Percentiles rank a stretch among this genome's conserved stretches.
These are phyloP conservation scores for Ommatoiulus sabulosus DNA, from an alignment of 2,888 invertebrate genomes.

Conservation along the genomic window DNA sequence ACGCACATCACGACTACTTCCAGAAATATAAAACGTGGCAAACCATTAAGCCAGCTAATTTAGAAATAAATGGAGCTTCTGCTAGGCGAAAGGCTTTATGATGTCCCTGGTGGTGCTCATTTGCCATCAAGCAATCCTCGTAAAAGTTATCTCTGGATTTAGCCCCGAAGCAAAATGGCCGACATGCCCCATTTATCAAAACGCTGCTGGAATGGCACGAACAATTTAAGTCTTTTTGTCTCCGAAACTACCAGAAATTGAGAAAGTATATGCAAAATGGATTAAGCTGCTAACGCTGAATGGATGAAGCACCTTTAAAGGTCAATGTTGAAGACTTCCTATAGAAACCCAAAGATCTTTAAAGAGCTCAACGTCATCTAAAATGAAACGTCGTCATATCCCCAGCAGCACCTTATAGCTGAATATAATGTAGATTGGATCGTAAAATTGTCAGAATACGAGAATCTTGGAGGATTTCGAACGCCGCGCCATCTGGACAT, in stretches of 20 bases:
- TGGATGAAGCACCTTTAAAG: neutral
- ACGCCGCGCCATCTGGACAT: too few relatives aligned
- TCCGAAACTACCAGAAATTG: neutral
- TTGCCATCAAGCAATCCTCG: conserved; percentile 37
- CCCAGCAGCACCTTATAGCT: too few relatives aligned
- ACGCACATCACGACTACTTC: conserved; percentile 40
- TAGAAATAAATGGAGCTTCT: conserved; percentile 40
- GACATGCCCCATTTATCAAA: conserved; percentile 36
- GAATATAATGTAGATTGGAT: too few relatives aligned
- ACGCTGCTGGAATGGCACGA: neutral
- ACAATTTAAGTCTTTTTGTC: neutral
- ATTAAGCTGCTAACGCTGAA: neutral
- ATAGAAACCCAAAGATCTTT: neutral
- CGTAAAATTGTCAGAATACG: too few relatives aligned
- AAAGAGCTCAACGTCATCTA: neutral
- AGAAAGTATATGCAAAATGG: neutral
- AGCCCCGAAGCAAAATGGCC: conserved; percentile 17
- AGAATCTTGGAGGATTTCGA: too few relatives aligned
- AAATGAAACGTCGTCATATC: neutral
- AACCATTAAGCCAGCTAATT: conserved; percentile 43
- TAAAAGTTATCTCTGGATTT: conserved; percentile 39
- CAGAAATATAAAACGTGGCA: conserved; percentile 43
- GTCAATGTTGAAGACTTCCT: neutral
- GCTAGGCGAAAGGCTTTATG: conserved; percentile 40
- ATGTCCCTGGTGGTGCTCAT: conserved; percentile 24